These are phyloP conservation scores for Bolborhynchus lineola DNA, from an alignment of 2,113 vertebrate species.

Conservation along the genomic window DNA sequence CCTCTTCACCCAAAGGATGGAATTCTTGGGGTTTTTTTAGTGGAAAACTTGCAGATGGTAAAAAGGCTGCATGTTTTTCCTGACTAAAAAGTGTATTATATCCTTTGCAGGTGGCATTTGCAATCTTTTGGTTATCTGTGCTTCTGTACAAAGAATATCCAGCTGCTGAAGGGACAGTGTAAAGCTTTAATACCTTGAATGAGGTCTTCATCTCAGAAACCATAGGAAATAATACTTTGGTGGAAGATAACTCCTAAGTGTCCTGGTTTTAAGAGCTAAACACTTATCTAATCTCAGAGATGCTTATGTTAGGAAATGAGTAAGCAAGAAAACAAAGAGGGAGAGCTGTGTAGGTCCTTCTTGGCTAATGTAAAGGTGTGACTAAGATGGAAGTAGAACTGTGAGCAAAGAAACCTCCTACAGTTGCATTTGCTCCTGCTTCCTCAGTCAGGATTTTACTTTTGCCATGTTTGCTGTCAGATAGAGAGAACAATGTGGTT, in stretches of 20 bases:
- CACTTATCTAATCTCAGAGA: not conserved
- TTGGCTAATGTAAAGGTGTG: not conserved
- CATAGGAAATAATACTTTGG: not conserved
- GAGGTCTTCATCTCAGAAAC: not conserved
- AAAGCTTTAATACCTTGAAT: not conserved
- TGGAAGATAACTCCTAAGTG: not conserved
- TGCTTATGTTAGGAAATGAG: not conserved
- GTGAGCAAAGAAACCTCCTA: not conserved
- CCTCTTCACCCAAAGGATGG: not conserved
- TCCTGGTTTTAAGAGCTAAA: not conserved
- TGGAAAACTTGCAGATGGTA: not conserved
- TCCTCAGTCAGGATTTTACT: not conserved
- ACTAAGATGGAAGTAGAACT: not conserved
- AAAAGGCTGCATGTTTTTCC: not conserved
- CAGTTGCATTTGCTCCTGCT: not conserved
- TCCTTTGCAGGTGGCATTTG: not conserved
- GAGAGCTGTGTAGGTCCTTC: not conserved
- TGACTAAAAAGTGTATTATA: not conserved
- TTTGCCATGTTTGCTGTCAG: not conserved
- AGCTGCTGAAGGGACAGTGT: not conserved
- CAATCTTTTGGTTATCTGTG: not conserved
- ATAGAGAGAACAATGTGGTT: accelerated
- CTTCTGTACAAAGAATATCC: not conserved
- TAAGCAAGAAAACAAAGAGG: not conserved
- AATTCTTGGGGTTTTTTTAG: not conserved